A percentile compares a stretch with the other conserved stretches of the same genome.
These are phyloP conservation scores for Tanytarsus gracilentus DNA, from an alignment of 2,888 invertebrate genomes.

Conservation along the genomic window DNA sequence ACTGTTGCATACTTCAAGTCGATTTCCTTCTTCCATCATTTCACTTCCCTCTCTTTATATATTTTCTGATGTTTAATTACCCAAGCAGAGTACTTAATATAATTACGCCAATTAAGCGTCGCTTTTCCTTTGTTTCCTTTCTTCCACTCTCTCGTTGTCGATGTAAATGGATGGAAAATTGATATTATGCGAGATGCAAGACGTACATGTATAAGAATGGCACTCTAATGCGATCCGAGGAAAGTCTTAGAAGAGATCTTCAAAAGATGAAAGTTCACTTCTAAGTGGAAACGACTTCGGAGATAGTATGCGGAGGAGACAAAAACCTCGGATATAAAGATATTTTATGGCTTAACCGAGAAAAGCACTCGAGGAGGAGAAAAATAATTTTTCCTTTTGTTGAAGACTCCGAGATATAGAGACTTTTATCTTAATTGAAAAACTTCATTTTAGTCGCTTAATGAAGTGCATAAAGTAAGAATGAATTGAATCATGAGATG, in stretches of 20 bases:
- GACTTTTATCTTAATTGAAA: constrained; percentile 9
- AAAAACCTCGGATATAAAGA: neutral
- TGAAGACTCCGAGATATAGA: too few species aligned
- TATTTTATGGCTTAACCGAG: neutral
- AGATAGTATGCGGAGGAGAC: neutral
- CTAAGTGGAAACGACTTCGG: neutral
- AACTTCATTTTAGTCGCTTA: neutral
- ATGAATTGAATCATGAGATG: neutral
- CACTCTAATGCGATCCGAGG: neutral
- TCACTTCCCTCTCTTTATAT: neutral
- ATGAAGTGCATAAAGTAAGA: neutral
- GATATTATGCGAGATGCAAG: neutral
- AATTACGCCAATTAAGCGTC: neutral
- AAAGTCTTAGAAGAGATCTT: neutral
- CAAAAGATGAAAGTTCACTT: neutral
- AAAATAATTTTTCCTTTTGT: neutral
- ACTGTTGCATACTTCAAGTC: too few species aligned
- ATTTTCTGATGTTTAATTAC: neutral
- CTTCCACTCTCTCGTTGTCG: neutral
- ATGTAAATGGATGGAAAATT: neutral
- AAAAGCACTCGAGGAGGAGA: too few species aligned
- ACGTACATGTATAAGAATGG: neutral
- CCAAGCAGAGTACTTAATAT: neutral
- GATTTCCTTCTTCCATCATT: too few species aligned
- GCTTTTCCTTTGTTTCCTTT: neutral